Percentiles rank a stretch among this genome's conserved stretches.
phyloP scores from a whole-genome alignment of 2,888 invertebrate species.

The Brachylomia viminalis region DNA sequence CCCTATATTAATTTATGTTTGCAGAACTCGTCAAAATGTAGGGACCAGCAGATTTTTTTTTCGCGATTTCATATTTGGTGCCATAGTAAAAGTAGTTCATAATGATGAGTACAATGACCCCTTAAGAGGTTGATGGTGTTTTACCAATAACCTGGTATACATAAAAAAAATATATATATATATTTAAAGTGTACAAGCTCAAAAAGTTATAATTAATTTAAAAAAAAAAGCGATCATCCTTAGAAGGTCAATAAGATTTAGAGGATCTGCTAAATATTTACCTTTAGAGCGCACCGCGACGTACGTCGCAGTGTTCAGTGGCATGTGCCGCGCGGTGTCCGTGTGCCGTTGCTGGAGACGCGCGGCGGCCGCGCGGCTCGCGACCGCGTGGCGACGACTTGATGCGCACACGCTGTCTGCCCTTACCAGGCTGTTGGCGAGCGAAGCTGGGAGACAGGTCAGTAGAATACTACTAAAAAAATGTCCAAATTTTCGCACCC shows the following conservation, averaged over 20 bases:
- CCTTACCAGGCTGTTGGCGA: conserved; percentile 72
- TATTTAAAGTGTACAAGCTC: too few relatives aligned
- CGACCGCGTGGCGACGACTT: conserved; percentile 71
- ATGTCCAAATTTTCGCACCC: too few relatives aligned
- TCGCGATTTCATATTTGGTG: too few relatives aligned
- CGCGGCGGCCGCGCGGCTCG: conserved; percentile 76
- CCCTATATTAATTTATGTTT: too few relatives aligned
- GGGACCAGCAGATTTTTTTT: too few relatives aligned
- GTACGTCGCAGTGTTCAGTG: conserved; percentile 78
- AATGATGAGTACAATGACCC: too few relatives aligned
- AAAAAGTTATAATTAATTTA: too few relatives aligned
- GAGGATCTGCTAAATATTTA: background rate
- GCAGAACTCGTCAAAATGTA: too few relatives aligned
- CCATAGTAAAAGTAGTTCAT: too few relatives aligned
- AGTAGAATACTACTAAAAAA: background rate
- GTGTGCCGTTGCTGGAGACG: conserved; percentile 76
- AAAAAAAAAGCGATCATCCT: background rate
- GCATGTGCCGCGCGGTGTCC: conserved; percentile 74
- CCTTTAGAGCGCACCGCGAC: conserved; percentile 75
- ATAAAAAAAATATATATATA: too few relatives aligned
- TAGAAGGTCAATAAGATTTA: background rate
- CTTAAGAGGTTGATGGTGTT: too few relatives aligned
- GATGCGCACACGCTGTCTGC: conserved; percentile 69
- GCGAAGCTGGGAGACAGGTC: conserved; percentile 75
- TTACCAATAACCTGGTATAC: too few relatives aligned